Evolutionary conservation across 1,140 invertebrate species (phyloP).

Genomic region (Chymomyza costata): DNA sequence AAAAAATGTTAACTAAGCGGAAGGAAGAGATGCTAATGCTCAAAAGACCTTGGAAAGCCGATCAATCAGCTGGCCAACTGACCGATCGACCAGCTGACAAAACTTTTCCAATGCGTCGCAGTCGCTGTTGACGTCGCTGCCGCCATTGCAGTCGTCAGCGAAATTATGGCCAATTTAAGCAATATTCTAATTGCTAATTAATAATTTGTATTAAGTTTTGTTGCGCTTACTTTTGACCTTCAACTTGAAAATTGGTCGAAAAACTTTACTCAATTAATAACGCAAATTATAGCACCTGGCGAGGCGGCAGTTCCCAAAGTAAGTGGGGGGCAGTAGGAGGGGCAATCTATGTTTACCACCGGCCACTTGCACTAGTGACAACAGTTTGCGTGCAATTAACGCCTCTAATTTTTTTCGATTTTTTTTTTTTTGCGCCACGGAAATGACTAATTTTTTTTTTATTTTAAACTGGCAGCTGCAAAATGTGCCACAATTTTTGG

Average conservation of each 20-base stretch:
- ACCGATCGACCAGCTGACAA: conserved; percentile 6
- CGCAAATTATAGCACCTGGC: conserved; percentile 60
- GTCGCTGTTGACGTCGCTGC: no score
- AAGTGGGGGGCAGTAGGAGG: background rate
- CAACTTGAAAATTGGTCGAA: conserved; percentile 65
- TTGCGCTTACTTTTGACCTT: conserved; percentile 49
- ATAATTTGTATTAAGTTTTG: conserved; percentile 19
- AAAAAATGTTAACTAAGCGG: conserved; percentile 3
- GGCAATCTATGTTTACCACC: background rate
- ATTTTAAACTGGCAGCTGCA: no score
- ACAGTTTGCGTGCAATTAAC: conserved; percentile 62
- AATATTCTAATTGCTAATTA: conserved; percentile 35
- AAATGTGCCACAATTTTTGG: conserved; percentile 17
- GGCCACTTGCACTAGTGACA: conserved; percentile 51
- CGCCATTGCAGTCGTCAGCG: conserved; percentile 4
- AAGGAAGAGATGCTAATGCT: conserved; percentile 3
- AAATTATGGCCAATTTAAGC: conserved; percentile 4
- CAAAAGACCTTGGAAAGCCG: conserved; percentile 14
- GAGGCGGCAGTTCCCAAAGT: conserved; percentile 6
- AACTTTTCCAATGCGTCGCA: conserved; percentile 18
- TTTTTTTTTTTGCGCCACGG: conserved; percentile 29
- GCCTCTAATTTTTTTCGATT: conserved; percentile 19
- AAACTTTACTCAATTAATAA: conserved; percentile 46
- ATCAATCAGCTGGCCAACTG: no score
- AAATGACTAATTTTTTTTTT: conserved; percentile 66